Percentiles rank a stretch among this genome's conserved stretches.
Evolutionary conservation across 2,113 vertebrate species (phyloP).

Genomic region (Chaetodon auriga): DNA sequence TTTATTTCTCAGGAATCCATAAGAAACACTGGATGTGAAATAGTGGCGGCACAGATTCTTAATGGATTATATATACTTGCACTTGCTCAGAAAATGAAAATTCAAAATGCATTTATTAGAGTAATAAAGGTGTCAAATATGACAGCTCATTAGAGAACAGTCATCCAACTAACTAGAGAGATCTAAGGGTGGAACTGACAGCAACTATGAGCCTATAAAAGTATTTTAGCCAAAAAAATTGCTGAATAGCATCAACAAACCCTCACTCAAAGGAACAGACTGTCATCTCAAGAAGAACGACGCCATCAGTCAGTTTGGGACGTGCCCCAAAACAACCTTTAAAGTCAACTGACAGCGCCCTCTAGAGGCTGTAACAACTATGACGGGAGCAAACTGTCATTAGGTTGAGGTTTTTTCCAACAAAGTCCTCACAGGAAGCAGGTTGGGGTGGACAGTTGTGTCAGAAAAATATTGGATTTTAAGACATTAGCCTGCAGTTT

Average conservation of each 20-base stretch:
- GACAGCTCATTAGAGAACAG: background rate
- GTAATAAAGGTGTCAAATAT: background rate
- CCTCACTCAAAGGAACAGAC: background rate
- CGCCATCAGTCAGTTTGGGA: background rate
- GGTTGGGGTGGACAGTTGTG: too few species aligned
- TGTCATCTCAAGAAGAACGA: background rate
- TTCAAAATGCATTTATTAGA: background rate
- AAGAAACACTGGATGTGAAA: background rate
- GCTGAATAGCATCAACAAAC: background rate
- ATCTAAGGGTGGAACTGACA: background rate
- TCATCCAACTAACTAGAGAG: background rate
- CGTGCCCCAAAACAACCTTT: too few species aligned
- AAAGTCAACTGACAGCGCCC: too few species aligned
- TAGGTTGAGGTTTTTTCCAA: too few species aligned
- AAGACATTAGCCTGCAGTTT: too few species aligned
- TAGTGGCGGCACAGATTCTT: background rate
- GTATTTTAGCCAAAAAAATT: background rate
- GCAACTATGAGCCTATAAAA: background rate
- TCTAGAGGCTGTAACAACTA: too few species aligned
- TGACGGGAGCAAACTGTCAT: too few species aligned
- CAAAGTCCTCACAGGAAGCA: too few species aligned
- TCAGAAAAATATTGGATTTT: too few species aligned
- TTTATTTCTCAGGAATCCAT: background rate
- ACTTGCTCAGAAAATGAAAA: background rate
- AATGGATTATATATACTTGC: background rate